A percentile compares a stretch with the other conserved stretches of the same genome.
These are phyloP conservation scores for Mugil cephalus DNA, from an alignment of 2,113 vertebrate species.

Conservation along the genomic window DNA sequence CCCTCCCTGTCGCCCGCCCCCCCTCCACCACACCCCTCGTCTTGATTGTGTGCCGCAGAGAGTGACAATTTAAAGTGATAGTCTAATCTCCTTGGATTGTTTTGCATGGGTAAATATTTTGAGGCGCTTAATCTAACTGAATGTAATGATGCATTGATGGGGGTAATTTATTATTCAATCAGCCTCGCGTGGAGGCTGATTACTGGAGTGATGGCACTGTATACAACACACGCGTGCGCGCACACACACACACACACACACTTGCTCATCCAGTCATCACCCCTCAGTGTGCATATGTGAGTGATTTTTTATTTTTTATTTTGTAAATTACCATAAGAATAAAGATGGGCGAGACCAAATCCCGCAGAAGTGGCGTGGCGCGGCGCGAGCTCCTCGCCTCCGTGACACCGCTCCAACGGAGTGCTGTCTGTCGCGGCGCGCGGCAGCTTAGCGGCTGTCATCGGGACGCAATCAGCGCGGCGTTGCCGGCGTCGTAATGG, in stretches of 20 bases:
- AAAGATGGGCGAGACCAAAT: conserved; percentile 69
- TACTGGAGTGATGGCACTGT: conserved; percentile 74
- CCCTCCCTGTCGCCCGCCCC: background rate
- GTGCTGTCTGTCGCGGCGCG: conserved; percentile 47
- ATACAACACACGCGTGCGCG: conserved; percentile 17
- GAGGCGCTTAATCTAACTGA: conserved; percentile 83
- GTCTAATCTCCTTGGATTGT: conserved; percentile 84
- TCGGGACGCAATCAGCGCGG: conserved; percentile 46
- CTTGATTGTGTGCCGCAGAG: conserved; percentile 73
- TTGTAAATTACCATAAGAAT: conserved; percentile 81
- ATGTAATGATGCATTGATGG: conserved; percentile 87
- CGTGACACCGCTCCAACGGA: conserved; percentile 47
- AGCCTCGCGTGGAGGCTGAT: conserved; percentile 79
- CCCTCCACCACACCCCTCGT: background rate
- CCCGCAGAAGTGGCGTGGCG: conserved; percentile 41
- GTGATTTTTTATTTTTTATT: conserved; percentile 47
- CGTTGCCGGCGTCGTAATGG: conserved; percentile 45
- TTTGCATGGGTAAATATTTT: conserved; percentile 89
- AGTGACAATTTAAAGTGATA: conserved; percentile 80
- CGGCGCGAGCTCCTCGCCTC: conserved; percentile 3
- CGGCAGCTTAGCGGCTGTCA: conserved; percentile 59
- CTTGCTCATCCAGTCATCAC: conserved; percentile 39
- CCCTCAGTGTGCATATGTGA: conserved; percentile 53
- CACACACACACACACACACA: conserved; percentile 3
- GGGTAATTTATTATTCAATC: conserved; percentile 88